Base-by-base conservation (phyloP, 2,888 invertebrate genomes). In the Drosophila fulvimacula region DNA sequence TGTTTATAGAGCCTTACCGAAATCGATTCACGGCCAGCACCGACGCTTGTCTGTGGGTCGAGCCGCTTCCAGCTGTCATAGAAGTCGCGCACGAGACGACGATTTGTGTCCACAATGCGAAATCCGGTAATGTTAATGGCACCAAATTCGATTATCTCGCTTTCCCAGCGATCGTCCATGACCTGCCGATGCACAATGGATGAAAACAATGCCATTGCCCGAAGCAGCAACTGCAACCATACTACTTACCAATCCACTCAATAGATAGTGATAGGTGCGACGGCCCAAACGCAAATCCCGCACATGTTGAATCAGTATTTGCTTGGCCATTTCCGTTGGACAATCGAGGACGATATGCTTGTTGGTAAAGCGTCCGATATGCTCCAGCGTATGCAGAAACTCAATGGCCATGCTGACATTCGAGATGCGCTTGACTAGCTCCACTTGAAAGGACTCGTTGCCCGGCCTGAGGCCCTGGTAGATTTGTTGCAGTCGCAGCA, bases 81-180 rank as follows among this genome's bases (percentile, higher is more conserved):
- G 93, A 98, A 98, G 89, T 97, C 96, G 92, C 96, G 95, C 76
- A 98, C 97, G 91, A 95, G 95, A 89, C 95, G 95, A 89, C 96
- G 95, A 80, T 95, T 95, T 82, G 95, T 95, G 93, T 98, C 98
- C 76, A 99, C 96, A 91, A 99, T 96, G 84, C 98, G 96, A 93
- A 99, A 99, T 68, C 99, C 99, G 24, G 99, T 99, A 88, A 99
- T 98, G 94, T 99, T 99, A 91, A 99, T 97, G 84, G 99, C 99
- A 52, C 99, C 99, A 92, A 97, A 98, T 94, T 98, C 98, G 89
- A 97, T 96, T 88, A 98, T 96, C 94, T 98, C 97, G 90, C 96
- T 96, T 91, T 98, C 98, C 97, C 98, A 98, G 91, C 97, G 95
- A 93, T 98, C 98, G 93, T 98, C 98, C 97, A 98, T 97, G 92